Evolutionary conservation across 1,140 invertebrate species (phyloP).

Genomic region (Orius insidiosus): DNA sequence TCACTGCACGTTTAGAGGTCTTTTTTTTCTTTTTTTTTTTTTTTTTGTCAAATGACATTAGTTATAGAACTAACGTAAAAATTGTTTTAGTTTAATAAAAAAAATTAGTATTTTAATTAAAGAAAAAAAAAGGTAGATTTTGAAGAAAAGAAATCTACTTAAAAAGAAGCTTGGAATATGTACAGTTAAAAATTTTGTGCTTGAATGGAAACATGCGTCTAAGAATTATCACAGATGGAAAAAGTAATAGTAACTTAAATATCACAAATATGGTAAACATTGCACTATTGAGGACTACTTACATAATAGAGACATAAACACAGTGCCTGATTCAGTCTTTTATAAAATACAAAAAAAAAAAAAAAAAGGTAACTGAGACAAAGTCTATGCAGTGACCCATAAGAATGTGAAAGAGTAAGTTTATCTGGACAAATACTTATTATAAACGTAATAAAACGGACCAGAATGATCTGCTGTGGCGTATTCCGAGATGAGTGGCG

Average conservation of each 20-base stretch:
- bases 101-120: background rate
- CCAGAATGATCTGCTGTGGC: constrained; percentile 71
- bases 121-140: background rate
- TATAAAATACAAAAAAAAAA: background rate
- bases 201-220: too few relatives aligned
- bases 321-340: background rate
- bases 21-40: too few relatives aligned
- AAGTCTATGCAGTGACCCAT: background rate
- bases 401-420: constrained; percentile 33
- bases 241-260: too few relatives aligned
- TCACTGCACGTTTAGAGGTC: too few relatives aligned
- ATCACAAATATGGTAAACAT: background rate
- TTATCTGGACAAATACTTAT: too few relatives aligned
- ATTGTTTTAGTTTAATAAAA: background rate
- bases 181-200: too few relatives aligned
- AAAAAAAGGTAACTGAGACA: background rate
- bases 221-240: too few relatives aligned
- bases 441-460: constrained; percentile 56
- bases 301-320: background rate
- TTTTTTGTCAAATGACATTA: too few relatives aligned
- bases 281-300: background rate
- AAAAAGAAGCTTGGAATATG: too few relatives aligned
- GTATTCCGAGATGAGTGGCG: constrained; percentile 71
- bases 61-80: too few relatives aligned
- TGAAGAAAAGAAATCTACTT: too few relatives aligned